phyloP scores from a whole-genome alignment of 2,797 vertebrate species.

The Cetoscarus ocellatus region DNA sequence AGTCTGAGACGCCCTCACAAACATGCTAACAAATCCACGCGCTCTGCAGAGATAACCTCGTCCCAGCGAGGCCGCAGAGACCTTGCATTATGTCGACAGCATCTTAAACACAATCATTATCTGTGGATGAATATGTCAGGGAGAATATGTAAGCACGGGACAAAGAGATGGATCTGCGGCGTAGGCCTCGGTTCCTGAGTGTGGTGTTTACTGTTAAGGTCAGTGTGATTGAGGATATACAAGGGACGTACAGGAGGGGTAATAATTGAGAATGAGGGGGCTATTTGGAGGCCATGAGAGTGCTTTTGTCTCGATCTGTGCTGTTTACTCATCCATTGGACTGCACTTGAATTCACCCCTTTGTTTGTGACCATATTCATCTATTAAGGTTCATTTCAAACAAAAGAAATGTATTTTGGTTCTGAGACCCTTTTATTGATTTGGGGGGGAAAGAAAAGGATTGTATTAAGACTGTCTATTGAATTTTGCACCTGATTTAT shows the following conservation, averaged over 20 bases:
- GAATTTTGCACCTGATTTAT: too few species aligned
- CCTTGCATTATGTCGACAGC: conserved; percentile 34
- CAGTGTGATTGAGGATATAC: conserved; percentile 36
- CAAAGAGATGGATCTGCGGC: conserved; percentile 23
- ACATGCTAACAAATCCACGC: neutral
- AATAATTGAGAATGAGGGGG: neutral
- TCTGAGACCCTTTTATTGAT: too few species aligned
- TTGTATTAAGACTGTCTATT: too few species aligned
- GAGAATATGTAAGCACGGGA: conserved; percentile 30
- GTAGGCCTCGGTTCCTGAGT: conserved; percentile 30
- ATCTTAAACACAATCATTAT: conserved; percentile 43
- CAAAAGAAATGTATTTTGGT: neutral
- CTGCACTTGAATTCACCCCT: conserved; percentile 7
- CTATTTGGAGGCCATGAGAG: conserved; percentile 1
- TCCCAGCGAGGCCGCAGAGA: conserved; percentile 38
- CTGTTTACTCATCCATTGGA: conserved; percentile 11
- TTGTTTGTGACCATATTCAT: neutral
- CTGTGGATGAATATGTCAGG: conserved; percentile 48
- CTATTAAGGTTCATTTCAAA: conserved; percentile 1
- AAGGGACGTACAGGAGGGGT: conserved; percentile 3
- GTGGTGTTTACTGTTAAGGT: conserved; percentile 41
- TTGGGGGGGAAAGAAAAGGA: neutral
- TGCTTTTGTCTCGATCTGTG: neutral
- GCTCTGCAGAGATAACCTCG: conserved; percentile 27
- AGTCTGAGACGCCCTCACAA: neutral